A percentile compares a stretch with the other conserved stretches of the same genome.
Evolutionary conservation across 2,113 vertebrate species (phyloP).

Genomic region (Pterocles gutturalis): DNA sequence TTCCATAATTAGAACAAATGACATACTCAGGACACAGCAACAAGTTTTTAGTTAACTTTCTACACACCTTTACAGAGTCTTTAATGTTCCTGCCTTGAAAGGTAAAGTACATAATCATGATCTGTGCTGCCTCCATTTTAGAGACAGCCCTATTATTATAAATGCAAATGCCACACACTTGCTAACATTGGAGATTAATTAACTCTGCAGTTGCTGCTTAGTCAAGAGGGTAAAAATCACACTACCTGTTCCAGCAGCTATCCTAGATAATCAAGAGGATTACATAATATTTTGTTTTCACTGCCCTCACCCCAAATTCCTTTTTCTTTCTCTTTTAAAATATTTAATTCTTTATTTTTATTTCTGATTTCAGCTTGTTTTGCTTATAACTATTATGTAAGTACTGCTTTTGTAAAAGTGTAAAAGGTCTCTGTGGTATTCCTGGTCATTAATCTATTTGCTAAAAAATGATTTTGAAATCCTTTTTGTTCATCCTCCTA

Average conservation of each 20-base stretch:
- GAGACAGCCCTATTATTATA: conserved; percentile 14
- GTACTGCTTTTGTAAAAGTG: neutral
- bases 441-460: neutral
- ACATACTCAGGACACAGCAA: neutral
- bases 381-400: neutral
- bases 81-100: conserved; percentile 6
- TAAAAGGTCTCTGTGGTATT: neutral
- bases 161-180: conserved; percentile 41
- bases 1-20: conserved; percentile 37
- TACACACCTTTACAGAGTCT: neutral
- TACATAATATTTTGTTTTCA: neutral
- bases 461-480: neutral
- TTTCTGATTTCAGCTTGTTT: neutral
- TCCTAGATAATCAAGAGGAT: neutral
- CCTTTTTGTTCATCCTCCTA: neutral
- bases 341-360: neutral
- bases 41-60: conserved; percentile 2
- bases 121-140: neutral
- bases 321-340: neutral
- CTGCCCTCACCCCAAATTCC: fast-evolving
- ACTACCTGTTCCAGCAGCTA: neutral
- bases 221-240: neutral
- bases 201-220: neutral
- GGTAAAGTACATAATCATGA: neutral
- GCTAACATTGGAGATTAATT: conserved; percentile 34